A percentile compares a stretch with the other conserved stretches of the same genome.
phyloP scores from a whole-genome alignment of 2,888 invertebrate genomes.

The Leptopilina drosophilae region DNA sequence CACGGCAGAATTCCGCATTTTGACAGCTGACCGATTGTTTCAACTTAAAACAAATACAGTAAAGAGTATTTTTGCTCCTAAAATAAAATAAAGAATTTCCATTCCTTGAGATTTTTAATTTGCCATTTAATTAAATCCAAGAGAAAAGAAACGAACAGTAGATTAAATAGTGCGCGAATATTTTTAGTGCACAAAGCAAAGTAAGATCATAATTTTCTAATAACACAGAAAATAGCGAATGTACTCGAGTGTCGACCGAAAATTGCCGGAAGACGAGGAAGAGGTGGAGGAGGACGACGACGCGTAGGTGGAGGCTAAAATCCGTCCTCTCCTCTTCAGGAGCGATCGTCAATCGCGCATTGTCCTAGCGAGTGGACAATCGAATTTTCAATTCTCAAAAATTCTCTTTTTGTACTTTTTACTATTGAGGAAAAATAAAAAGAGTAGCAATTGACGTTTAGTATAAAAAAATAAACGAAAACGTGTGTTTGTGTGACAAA shows the following conservation, averaged over 20 bases:
- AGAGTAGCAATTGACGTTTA: no score
- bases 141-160: not conserved
- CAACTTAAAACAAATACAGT: not conserved
- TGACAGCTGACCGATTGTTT: slow-evolving; percentile 33
- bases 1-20: slow-evolving; percentile 9
- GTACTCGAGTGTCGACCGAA: slow-evolving; percentile 34
- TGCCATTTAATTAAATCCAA: not conserved
- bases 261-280: slow-evolving; percentile 33
- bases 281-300: slow-evolving; percentile 12
- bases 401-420: not conserved
- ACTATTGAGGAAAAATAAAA: not conserved
- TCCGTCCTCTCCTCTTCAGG: slow-evolving; percentile 29
- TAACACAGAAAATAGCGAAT: slow-evolving; percentile 29
- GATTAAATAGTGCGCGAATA: slow-evolving; percentile 27
- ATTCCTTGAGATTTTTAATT: not conserved
- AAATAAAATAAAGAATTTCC: not conserved
- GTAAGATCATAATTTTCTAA: not conserved
- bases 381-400: not conserved
- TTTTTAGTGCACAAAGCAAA: not conserved
- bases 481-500: not conserved
- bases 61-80: not conserved
- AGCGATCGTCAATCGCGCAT: slow-evolving; percentile 25
- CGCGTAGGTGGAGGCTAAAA: slow-evolving; percentile 24
- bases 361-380: slow-evolving; percentile 5
- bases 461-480: not conserved